A percentile compares a stretch with the other conserved stretches of the same genome.
Evolutionary conservation across 2,888 invertebrate species (phyloP).

Genomic region (Portevinia maculata): DNA sequence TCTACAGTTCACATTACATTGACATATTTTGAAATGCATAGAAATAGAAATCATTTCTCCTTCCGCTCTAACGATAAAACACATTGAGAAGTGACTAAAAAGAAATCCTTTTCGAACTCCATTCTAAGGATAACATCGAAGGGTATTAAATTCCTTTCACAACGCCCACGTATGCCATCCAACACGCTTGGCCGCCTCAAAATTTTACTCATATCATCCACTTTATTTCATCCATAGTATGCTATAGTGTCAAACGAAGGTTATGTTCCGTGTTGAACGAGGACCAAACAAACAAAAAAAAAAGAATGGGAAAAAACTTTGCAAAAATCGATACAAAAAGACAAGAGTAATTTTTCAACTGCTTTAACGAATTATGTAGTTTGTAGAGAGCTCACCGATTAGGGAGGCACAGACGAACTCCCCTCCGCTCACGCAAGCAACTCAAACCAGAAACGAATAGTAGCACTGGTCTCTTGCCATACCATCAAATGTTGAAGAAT

Average conservation of each 20-base stretch:
- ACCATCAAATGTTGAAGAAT: constrained; percentile 7
- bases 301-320: background rate
- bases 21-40: too few relatives aligned
- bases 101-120: constrained; percentile 16
- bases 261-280: constrained; percentile 1
- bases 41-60: too few relatives aligned
- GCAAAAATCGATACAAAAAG: constrained; percentile 37
- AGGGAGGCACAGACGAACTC: background rate
- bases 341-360: constrained; percentile 41
- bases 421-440: background rate
- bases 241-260: constrained; percentile 27
- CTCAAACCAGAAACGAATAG: background rate
- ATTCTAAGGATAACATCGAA: constrained; percentile 43
- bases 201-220: constrained; percentile 8
- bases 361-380: constrained; percentile 52
- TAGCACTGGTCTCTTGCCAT: background rate
- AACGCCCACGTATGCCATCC: constrained; percentile 17
- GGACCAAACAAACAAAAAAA: too few relatives aligned
- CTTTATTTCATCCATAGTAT: constrained; percentile 14
- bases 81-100: too few relatives aligned
- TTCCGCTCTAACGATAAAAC: too few relatives aligned
- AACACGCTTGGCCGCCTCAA: constrained; percentile 35
- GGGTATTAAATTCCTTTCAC: constrained; percentile 31
- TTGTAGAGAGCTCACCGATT: constrained; percentile 5
- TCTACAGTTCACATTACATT: too few relatives aligned